Evolutionary conservation across 2,113 vertebrate genomes (phyloP).

Genomic region (Pimephales promelas): DNA sequence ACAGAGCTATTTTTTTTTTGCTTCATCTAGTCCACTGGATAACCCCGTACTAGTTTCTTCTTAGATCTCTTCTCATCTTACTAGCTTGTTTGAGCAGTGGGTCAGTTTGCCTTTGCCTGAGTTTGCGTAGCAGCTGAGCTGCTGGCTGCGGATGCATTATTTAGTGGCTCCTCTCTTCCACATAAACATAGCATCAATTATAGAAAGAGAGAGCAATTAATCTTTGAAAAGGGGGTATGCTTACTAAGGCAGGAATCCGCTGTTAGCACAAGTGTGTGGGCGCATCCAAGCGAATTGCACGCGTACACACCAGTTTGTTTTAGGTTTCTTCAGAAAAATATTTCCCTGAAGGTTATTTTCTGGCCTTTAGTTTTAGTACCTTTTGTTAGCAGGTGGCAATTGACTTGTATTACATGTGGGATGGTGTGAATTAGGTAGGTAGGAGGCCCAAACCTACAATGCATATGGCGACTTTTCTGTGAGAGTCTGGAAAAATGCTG

Average conservation of each 20-base stretch:
- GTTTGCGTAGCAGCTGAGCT: slow-evolving; percentile 31
- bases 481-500: not conserved
- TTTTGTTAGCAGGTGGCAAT: not conserved
- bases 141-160: slow-evolving; percentile 64
- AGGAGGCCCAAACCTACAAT: not conserved
- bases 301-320: slow-evolving; percentile 19
- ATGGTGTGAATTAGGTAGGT: not conserved
- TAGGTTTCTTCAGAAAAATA: not conserved
- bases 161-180: slow-evolving; percentile 67
- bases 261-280: slow-evolving; percentile 40
- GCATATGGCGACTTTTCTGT: not conserved
- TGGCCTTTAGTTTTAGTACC: not conserved
- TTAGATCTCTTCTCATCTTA: slow-evolving; percentile 23
- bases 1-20: slow-evolving; percentile 31
- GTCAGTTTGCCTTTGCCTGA: slow-evolving; percentile 7
- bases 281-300: slow-evolving; percentile 5
- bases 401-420: slow-evolving; percentile 1
- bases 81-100: slow-evolving; percentile 3
- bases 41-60: not conserved
- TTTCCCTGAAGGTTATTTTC: not conserved
- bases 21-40: not conserved
- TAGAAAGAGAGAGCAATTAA: slow-evolving; percentile 69
- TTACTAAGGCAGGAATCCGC: slow-evolving; percentile 42
- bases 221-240: slow-evolving; percentile 62
- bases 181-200: slow-evolving; percentile 71